Base-by-base conservation (phyloP, 2,888 invertebrate genomes). In the Epiperipatus broadwayi region DNA sequence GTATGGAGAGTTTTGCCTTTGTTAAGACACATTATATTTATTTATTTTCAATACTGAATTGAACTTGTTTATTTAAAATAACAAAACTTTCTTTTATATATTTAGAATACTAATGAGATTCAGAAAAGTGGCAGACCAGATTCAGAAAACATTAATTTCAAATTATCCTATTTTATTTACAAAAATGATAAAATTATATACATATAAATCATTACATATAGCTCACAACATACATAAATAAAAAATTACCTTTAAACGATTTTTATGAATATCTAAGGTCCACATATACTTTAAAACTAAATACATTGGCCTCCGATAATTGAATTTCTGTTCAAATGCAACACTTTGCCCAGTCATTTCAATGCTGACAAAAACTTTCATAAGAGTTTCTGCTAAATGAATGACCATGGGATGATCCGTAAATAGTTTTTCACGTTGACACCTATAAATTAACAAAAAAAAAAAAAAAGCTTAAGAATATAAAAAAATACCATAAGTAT, bases 341-440 rank as follows among this genome's bases (percentile, higher is more conserved):
- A 91, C 89, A 53, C 78, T 81, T 56, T 89, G 83, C 0, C 91
- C 91, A 0, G 89, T 89, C 81, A 89, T 83, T 64, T 93, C 91
- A 43, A 93, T 93, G 46, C 81, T 79, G n/a, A 93, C 89, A 58
- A 91, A 93, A 5, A 93, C 87, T 53, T 83, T 73, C 40, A 91
- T 61, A 20, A 93, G 63, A 53, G 75, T 78, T 31, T 72, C 67
- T 8, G 81, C 75, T 41, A 91, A 69, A 70, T 87, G 52, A 5
- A 46, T 42, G 7, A 57, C 48, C 58, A 50, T 66, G 47, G 75
- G 74, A 59, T 89, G 84, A 37, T 68, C 68, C 34, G 70, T 67
- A 55, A 85, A 64, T 33, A 89, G 60, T 53, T 72, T 71, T 49
- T 80, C 73, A 28, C 56, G 38, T 32, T 50, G 45, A 32, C 41